Conservation (phyloP, 1,140 invertebrate genomes). For the Phocides pigmalion region DNA sequence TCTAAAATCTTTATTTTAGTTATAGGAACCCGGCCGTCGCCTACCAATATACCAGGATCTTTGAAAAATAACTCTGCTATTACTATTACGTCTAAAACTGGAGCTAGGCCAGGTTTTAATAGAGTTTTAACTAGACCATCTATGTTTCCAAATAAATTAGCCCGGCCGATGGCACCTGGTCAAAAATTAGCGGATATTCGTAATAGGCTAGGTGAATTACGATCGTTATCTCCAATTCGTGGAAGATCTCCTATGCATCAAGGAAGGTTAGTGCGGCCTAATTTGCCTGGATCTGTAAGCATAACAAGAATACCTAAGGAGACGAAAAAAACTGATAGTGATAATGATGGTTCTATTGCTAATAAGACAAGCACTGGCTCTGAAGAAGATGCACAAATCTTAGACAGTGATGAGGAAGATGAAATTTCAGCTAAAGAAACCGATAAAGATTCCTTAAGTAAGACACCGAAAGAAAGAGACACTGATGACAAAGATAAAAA, state of each 20-base stretch:
- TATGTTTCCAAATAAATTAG: slow-evolving; percentile 64
- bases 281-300: slow-evolving; percentile 68
- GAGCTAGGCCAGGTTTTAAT: slow-evolving; percentile 66
- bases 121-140: slow-evolving; percentile 65
- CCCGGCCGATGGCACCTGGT: slow-evolving; percentile 63
- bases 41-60: slow-evolving; percentile 84
- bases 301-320: slow-evolving; percentile 74
- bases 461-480: slow-evolving; percentile 38
- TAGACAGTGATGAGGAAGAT: slow-evolving; percentile 75
- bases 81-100: slow-evolving; percentile 86
- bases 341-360: slow-evolving; percentile 44
- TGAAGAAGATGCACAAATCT: slow-evolving; percentile 69
- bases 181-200: slow-evolving; percentile 74
- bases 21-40: slow-evolving; percentile 72
- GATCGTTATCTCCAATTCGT: slow-evolving; percentile 54
- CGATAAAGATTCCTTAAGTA: slow-evolving; percentile 20
- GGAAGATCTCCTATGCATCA: slow-evolving; percentile 51
- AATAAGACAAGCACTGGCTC: slow-evolving; percentile 48
- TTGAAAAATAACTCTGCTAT: slow-evolving; percentile 88
- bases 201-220: slow-evolving; percentile 64
- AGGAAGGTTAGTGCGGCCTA: slow-evolving; percentile 58
- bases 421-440: slow-evolving; percentile 30
- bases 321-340: slow-evolving; percentile 50
- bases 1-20: slow-evolving; percentile 61
- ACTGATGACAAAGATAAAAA: slow-evolving; percentile 22